Percentiles rank a stretch among this genome's conserved stretches.
These are phyloP conservation scores for Phoenicopterus ruber DNA, from an alignment of 2,113 vertebrate species.

Conservation along the genomic window DNA sequence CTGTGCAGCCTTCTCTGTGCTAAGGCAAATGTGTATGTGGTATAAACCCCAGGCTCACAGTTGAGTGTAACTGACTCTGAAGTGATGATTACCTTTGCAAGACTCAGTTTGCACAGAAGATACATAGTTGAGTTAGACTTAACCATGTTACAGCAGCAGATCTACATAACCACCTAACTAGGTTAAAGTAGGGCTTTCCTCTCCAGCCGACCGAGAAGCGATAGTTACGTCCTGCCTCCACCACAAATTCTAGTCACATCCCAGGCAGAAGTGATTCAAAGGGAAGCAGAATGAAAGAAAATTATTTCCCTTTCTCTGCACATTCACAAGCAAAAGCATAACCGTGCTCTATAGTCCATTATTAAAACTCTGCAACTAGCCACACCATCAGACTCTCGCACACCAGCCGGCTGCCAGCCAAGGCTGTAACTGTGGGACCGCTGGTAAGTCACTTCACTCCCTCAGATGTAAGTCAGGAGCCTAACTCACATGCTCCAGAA, in stretches of 20 bases:
- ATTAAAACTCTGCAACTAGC: neutral
- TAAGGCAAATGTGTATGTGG: neutral
- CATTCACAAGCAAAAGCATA: neutral
- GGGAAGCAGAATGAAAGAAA: neutral
- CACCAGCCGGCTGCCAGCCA: neutral
- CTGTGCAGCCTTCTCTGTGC: neutral
- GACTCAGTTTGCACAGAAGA: neutral
- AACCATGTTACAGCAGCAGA: neutral
- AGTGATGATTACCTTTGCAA: neutral
- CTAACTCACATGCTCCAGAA: neutral
- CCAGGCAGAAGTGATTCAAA: neutral
- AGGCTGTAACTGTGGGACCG: neutral
- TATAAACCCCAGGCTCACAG: neutral
- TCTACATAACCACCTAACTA: neutral
- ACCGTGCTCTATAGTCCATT: neutral
- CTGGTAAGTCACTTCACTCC: neutral
- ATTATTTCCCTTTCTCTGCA: neutral
- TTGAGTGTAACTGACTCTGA: fast-evolving
- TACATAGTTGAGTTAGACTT: neutral
- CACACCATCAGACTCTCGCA: neutral
- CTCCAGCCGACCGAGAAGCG: fast-evolving
- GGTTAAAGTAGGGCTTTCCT: neutral
- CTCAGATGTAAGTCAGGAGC: neutral
- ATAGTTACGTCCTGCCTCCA: neutral
- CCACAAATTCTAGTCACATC: neutral